Conservation (phyloP, 2,113 vertebrate genomes). For the Ctenodactylus gundi region DNA sequence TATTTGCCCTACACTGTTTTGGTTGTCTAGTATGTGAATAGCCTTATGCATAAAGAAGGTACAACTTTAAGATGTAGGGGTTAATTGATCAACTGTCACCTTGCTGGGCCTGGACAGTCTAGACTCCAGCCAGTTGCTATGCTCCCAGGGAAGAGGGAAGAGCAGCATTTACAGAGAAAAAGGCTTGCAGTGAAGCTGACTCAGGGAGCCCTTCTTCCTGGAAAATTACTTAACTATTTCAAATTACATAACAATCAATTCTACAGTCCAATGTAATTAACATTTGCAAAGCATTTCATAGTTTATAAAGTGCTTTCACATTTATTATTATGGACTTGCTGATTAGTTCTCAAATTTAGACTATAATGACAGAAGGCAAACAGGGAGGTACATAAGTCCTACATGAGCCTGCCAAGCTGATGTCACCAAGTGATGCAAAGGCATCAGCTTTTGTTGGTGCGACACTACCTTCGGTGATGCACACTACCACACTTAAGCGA, state of each 20-base stretch:
- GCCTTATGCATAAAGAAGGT: not conserved
- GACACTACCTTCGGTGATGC: not conserved
- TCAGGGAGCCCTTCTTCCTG: conserved; percentile 35
- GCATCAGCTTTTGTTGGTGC: not conserved
- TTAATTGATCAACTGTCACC: not conserved
- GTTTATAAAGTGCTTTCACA: conserved; percentile 52
- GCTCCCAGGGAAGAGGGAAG: not conserved
- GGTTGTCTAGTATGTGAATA: not conserved
- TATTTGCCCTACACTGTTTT: not conserved
- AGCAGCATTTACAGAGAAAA: not conserved
- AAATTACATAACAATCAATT: conserved; percentile 49
- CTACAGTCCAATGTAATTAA: conserved; percentile 34
- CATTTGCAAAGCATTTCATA: conserved; percentile 51
- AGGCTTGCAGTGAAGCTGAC: conserved; percentile 20
- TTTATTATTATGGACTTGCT: conserved; percentile 13
- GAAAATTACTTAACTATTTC: conserved; percentile 58
- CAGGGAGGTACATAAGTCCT: not conserved
- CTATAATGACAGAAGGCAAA: not conserved
- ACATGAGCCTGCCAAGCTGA: not conserved
- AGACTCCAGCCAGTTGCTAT: not conserved
- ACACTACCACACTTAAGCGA: not conserved
- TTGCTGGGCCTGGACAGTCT: not conserved
- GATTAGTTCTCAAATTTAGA: not conserved
- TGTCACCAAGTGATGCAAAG: not conserved
- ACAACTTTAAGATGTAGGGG: not conserved